Evolutionary conservation across 2,888 invertebrate genomes (phyloP), one percentile per base, ranked within the genome.

Genomic region (Stratiomys singularior): DNA sequence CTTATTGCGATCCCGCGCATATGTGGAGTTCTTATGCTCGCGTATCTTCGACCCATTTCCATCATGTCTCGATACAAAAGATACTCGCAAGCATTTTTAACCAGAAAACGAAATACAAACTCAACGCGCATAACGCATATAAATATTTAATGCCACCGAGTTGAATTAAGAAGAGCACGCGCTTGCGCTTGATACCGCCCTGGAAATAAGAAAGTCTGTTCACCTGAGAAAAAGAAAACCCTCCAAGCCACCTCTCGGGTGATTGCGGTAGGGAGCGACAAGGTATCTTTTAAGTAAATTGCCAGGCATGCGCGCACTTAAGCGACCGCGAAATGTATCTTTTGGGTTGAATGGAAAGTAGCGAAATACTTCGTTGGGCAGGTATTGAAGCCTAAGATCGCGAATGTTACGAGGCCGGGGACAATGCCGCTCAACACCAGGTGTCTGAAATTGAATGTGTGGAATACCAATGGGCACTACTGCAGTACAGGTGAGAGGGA

Each of bases 371-470:
- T 60, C 58, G 58, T 4, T 60, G 58, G 25, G 58, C 21, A 25
- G 11, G 25, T 60, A 21, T 21, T 60, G 11, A n/a, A 4, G 15
- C 15, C 23, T 2, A 23, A 5, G 23, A 60, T 25, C 25, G 58
- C 58, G 18, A 18, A 25, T 21, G 11, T 21, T 23, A 60, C 11
- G 25, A 18, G 23, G 11, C 25, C 23, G 21, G 58, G 18, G 58
- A 60, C 58, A 60, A 60, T 60, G 58, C 37, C 37, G 37, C 58
- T 3, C 58, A 23, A 23, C 58, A 60, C 58, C 58, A 60, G 25
- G 58, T 60, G 58, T 25, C 11, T 25, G 21, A 23, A 21, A 25
- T 60, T n/a, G 58, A 23, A 18, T 60, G 25, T 60, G 58, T 60
- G 58, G 58, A 60, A 60, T 25, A 60, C 11, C 58, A 60, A 60